phyloP scores from a whole-genome alignment of 2,113 vertebrate species.

The Equus przewalskii region DNA sequence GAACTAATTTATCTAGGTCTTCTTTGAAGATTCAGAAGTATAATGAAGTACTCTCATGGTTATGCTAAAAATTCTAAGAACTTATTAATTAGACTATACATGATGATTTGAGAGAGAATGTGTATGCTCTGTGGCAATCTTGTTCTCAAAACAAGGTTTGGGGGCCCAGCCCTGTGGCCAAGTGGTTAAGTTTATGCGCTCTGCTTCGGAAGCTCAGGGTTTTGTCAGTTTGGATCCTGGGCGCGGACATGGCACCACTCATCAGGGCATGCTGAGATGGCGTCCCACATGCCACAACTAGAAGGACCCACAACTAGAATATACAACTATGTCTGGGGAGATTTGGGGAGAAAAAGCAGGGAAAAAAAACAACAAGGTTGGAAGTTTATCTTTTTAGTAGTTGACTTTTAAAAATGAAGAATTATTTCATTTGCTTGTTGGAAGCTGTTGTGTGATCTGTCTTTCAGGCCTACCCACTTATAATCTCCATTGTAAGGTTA shows the following conservation, averaged over 20 bases:
- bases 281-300: no score
- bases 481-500: neutral
- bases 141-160: neutral
- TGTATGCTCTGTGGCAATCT: neutral
- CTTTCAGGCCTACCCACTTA: neutral
- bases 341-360: no score
- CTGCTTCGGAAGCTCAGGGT: no score
- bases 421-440: neutral
- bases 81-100: neutral
- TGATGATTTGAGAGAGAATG: neutral
- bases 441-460: neutral
- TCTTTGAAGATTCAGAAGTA: constrained; percentile 20
- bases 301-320: no score
- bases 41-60: neutral
- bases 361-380: neutral
- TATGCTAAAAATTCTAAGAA: neutral
- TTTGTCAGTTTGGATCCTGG: no score
- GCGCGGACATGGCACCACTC: no score
- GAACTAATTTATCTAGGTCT: neutral
- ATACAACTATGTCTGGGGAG: no score
- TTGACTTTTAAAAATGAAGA: constrained; percentile 13
- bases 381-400: neutral
- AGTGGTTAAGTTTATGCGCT: no score
- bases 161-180: no score
- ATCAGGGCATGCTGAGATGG: no score